Base-by-base conservation (phyloP, 2,888 invertebrate genomes). In the Ceriagrion tenellum region DNA sequence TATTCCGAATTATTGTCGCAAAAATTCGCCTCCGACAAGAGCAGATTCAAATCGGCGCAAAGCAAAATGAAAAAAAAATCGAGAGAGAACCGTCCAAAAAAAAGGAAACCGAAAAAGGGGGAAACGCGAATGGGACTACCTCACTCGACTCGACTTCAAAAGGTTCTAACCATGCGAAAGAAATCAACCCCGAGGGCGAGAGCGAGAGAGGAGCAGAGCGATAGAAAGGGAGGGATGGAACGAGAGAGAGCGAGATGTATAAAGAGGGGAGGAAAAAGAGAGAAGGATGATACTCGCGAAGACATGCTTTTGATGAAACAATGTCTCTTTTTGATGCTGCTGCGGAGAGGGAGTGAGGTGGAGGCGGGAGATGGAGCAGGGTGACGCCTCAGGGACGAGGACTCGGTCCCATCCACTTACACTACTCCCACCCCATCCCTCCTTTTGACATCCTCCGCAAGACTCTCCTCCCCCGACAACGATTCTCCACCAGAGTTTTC, bases 121-220 rank as follows among this genome's bases (percentile, higher is more conserved):
- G 55, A 55, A n/a, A 55, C 2, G 89, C 55, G 55, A 89, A n/a
- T n/a, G 55, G 55, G 89, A 89, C 89, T 47, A 89, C 55, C 89
- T 55, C n/a, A 55, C 89, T 47, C 89, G 47, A 47, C 55, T 47
- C 89, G 89, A 93, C 63, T 63, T 69, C 93, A 93, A 93, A 93
- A 69, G 89, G 93, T 93, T 47, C 81, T 81, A 69, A 69, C 47
- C 40, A 89, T 55, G 89, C 89, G 93, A 93, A 93, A 93, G 93
- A 93, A 93, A 93, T 93, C 93, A 69, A 93, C 93, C 93, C 93
- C 56, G 35, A 30, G 90, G 56, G 56, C 69, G 69, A 93, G 63
- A 63, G 35, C 18, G 8, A 13, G 89, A 55, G 20, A 55, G 13
- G n/a, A 59, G 59, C 59, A 59, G 69, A 81, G 35, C 35, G 81